Evolutionary conservation across 2,797 vertebrate genomes (phyloP).

Genomic region (Chelmon rostratus): DNA sequence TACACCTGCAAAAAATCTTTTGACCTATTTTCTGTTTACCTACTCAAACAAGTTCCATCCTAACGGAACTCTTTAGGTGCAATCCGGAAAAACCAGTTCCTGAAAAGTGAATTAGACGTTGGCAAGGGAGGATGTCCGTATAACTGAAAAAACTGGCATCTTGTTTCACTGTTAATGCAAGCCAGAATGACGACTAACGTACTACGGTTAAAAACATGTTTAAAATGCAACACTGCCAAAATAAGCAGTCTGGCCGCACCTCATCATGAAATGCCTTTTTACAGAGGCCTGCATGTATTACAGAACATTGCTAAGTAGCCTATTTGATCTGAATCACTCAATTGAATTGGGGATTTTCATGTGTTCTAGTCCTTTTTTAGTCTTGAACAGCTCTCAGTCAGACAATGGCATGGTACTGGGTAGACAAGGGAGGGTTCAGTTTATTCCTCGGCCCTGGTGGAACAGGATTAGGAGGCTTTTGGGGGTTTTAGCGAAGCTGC

Average conservation of each 20-base stretch:
- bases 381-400: conserved; percentile 37
- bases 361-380: conserved; percentile 56
- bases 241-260: conserved; percentile 35
- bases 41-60: conserved; percentile 47
- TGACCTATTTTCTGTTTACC: conserved; percentile 21
- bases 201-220: conserved; percentile 14
- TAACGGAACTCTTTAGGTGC: background rate
- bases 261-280: conserved; percentile 28
- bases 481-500: conserved; percentile 61
- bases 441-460: conserved; percentile 66
- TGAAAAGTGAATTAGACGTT: conserved; percentile 9
- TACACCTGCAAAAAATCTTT: conserved; percentile 32
- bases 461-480: conserved; percentile 78
- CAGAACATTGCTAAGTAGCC: background rate
- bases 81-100: conserved; percentile 64
- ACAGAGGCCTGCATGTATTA: conserved; percentile 8
- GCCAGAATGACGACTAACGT: conserved; percentile 11
- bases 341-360: conserved; percentile 31
- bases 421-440: conserved; percentile 57
- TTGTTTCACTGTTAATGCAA: conserved; percentile 33
- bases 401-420: conserved; percentile 49
- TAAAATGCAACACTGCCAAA: conserved; percentile 24
- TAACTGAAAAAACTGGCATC: conserved; percentile 35
- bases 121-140: conserved; percentile 14
- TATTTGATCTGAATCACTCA: conserved; percentile 29